Conservation (phyloP, 1,140 invertebrate species). For the Euborellia annulipes region DNA sequence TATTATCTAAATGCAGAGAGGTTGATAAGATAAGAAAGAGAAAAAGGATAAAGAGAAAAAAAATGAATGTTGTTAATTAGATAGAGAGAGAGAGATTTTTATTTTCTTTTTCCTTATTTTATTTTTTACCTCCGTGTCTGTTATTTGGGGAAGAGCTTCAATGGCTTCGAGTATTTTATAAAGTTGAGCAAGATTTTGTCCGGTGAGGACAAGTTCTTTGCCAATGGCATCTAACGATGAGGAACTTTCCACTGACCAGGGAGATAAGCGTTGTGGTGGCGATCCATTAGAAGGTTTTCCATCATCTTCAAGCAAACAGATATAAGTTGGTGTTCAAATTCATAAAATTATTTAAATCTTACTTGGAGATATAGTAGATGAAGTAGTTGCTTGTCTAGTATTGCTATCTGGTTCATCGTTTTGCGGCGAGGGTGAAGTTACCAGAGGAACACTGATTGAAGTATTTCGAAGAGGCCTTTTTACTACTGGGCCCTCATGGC, state of each 20-base stretch:
- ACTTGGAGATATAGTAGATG: too few relatives aligned
- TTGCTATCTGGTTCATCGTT: neutral
- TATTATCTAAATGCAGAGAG: neutral
- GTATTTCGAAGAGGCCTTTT: neutral
- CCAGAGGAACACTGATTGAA: too few relatives aligned
- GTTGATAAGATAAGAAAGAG: too few relatives aligned
- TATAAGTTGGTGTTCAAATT: too few relatives aligned
- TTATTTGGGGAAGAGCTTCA: constrained; percentile 19
- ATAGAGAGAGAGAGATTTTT: too few relatives aligned
- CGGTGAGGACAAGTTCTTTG: constrained; percentile 41
- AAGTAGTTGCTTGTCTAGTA: too few relatives aligned
- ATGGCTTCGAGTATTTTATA: constrained; percentile 37
- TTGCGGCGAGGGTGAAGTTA: too few relatives aligned
- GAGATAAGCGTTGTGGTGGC: constrained; percentile 12
- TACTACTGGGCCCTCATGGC: constrained; percentile 27
- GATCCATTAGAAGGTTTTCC: neutral
- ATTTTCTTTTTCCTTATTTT: neutral
- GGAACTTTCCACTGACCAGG: constrained; percentile 33
- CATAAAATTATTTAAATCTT: too few relatives aligned
- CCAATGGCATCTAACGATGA: constrained; percentile 35
- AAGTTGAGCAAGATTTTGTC: constrained; percentile 46
- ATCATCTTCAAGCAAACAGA: too few relatives aligned
- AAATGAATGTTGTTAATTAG: neutral
- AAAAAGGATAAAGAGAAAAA: constrained; percentile 5
- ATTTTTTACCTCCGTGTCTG: constrained; percentile 19